Conservation (phyloP, 2,888 invertebrate species). For the Archips crataeganus region DNA sequence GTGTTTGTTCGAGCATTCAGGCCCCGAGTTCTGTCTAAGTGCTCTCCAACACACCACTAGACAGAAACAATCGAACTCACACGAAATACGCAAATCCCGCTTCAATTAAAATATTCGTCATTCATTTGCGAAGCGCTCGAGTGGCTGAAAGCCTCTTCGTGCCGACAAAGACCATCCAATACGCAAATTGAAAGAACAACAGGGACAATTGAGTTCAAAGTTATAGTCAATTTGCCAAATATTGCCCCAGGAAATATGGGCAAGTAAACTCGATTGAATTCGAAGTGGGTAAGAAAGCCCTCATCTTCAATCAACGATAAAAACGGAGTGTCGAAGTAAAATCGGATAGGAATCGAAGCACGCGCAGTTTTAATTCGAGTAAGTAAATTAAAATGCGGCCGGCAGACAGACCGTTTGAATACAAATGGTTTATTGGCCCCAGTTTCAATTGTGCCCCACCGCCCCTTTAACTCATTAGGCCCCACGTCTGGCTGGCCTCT, state of each 20-base stretch:
- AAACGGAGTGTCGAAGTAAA: constrained; percentile 76
- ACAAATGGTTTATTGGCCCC: constrained; percentile 81
- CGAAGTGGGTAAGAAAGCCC: constrained; percentile 54
- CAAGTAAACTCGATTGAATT: constrained; percentile 59
- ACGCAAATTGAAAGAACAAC: constrained; percentile 65
- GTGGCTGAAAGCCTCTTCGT: constrained; percentile 44
- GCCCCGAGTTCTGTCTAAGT: constrained; percentile 1
- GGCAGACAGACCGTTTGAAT: constrained; percentile 74
- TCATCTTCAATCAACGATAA: constrained; percentile 80
- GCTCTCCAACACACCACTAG: constrained; percentile 19
- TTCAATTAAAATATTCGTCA: constrained; percentile 34
- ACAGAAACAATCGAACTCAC: constrained; percentile 15
- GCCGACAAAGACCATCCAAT: constrained; percentile 53
- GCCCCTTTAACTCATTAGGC: constrained; percentile 73
- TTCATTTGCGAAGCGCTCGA: constrained; percentile 28
- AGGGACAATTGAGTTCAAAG: constrained; percentile 64
- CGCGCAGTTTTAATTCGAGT: constrained; percentile 83
- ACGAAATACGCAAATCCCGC: constrained; percentile 16
- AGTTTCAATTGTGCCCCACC: constrained; percentile 69
- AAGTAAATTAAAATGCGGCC: constrained; percentile 85
- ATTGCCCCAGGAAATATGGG: constrained; percentile 54
- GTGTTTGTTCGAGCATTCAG: constrained; percentile 15
- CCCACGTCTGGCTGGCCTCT: constrained; percentile 52
- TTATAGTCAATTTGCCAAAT: constrained; percentile 70
- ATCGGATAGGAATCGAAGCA: constrained; percentile 77